Base-by-base conservation (phyloP, 2,113 vertebrate species). In the Ceuthmochares aereus region DNA sequence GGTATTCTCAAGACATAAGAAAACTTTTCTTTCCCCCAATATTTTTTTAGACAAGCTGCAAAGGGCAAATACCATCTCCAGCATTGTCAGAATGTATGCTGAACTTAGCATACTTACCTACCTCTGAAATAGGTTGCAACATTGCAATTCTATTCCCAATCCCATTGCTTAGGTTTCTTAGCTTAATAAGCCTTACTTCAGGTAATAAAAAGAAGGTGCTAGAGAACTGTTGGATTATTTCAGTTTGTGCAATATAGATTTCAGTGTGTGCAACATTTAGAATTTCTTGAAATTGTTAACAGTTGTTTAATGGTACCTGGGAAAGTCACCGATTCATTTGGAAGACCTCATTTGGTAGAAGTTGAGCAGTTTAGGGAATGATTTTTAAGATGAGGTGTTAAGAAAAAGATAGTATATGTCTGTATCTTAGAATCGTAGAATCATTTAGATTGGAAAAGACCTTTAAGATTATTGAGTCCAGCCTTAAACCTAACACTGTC, bases 11-110 rank as follows among this genome's bases (percentile, higher is more conserved):
- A 63, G 26, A 21, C 79, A 42, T 13, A 52, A 30, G 13, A 64
- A 42, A 58, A 43, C 7, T 5, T 2, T 18, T 75, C 59, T 16
- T 32, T 12, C 7, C 4, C 10, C 15, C 12, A 6, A 1, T n/a
- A 10, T 17, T 36, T 93, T 93, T 62, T 52, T 42, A 56, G 68
- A 9, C 26, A 58, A 52, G 19, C 47, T 91, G 30, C 17, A 3
- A 29, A 37, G n/a, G 20, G n/a, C 36, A 85, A 80, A 36, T 45
- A n/a, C 5, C 1, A 0, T 42, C 27, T 54, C 56, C 40, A 79
- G 10, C 7, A n/a, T 21, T 49, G 25, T 56, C 7, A 13, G 49
- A 4, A 4, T 27, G 34, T 74, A 17, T 69, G 43, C 37, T 69
- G 45, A 56, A 10, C 25, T 42, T 54, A 14, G 27, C 32, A 21